Conservation (phyloP, 2,113 vertebrate genomes). For the Rhabdomys dilectus region DNA sequence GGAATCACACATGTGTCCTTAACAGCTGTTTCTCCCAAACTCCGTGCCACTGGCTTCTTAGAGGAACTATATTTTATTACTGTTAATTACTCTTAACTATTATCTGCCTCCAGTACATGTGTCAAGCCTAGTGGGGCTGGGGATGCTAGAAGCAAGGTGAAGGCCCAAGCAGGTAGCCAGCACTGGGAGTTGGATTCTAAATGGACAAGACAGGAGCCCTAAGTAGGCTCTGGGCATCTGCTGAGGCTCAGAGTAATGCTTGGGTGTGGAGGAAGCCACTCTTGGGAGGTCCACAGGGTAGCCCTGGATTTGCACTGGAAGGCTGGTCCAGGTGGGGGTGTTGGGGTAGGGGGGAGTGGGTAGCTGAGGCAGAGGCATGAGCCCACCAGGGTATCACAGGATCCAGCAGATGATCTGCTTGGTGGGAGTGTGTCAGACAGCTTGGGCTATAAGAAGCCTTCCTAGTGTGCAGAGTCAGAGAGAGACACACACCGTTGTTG, state of each 20-base stretch:
- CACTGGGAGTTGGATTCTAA: not conserved
- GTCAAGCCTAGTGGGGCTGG: not conserved
- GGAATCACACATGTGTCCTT: not conserved
- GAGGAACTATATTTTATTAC: not conserved
- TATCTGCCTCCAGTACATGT: not conserved
- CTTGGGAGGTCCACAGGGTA: not conserved
- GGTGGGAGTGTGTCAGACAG: not conserved
- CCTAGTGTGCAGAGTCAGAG: not conserved
- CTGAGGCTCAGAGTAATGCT: not conserved
- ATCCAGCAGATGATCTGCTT: not conserved
- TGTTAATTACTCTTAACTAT: not conserved
- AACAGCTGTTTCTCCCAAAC: not conserved
- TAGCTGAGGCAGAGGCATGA: not conserved
- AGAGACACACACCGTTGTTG: not conserved
- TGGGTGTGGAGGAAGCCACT: too few relatives aligned
- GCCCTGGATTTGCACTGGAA: not conserved
- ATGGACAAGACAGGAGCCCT: accelerated
- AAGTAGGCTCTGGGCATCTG: not conserved
- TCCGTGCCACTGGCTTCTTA: not conserved
- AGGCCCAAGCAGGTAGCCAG: not conserved
- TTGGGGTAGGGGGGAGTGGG: too few relatives aligned
- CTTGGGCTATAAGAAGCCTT: not conserved
- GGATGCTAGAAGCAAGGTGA: not conserved
- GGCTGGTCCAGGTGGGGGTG: not conserved
- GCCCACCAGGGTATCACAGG: not conserved